These are phyloP conservation scores for Mallateleia sp. DNA, from an alignment of 2,888 invertebrate species.

Conservation along the genomic window DNA sequence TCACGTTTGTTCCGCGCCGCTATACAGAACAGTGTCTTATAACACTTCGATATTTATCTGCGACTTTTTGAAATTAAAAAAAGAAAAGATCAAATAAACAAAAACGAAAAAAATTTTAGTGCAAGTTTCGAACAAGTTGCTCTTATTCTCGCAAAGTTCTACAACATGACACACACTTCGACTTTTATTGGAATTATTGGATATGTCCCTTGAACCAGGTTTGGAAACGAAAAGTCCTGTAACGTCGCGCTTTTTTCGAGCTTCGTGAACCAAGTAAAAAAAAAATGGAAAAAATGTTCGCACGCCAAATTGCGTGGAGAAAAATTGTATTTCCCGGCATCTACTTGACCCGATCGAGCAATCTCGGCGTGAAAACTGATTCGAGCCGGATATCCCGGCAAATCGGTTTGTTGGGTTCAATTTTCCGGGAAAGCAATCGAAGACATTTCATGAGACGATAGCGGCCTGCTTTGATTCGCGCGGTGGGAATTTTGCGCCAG, in stretches of 20 bases:
- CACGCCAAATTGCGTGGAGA: not conserved
- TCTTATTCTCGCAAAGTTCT: not conserved
- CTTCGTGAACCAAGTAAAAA: conserved; percentile 45
- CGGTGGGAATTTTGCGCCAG: conserved; percentile 35
- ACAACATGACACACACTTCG: conserved; percentile 15
- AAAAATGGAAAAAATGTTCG: not conserved
- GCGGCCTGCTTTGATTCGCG: conserved; percentile 35
- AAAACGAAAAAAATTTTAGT: not conserved
- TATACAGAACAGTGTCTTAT: conserved; percentile 57
- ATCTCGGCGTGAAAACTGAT: conserved; percentile 27
- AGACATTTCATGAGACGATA: conserved; percentile 19
- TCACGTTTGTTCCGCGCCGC: conserved; percentile 54
- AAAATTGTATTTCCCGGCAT: conserved; percentile 26
- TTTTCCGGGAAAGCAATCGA: too few species aligned
- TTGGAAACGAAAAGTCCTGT: conserved; percentile 13
- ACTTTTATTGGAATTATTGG: conserved; percentile 40
- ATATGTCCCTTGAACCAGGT: conserved; percentile 50
- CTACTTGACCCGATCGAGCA: conserved; percentile 37
- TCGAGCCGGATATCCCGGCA: too few species aligned
- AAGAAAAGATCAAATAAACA: not conserved
- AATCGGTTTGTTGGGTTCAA: too few species aligned
- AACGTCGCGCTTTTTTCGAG: conserved; percentile 22
- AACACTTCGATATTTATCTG: conserved; percentile 6
- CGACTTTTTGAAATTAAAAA: not conserved
- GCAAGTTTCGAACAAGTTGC: not conserved